Percentiles rank a stretch among this genome's conserved stretches.
phyloP scores from a whole-genome alignment of 2,113 vertebrate species.

The Steatornis caripensis region DNA sequence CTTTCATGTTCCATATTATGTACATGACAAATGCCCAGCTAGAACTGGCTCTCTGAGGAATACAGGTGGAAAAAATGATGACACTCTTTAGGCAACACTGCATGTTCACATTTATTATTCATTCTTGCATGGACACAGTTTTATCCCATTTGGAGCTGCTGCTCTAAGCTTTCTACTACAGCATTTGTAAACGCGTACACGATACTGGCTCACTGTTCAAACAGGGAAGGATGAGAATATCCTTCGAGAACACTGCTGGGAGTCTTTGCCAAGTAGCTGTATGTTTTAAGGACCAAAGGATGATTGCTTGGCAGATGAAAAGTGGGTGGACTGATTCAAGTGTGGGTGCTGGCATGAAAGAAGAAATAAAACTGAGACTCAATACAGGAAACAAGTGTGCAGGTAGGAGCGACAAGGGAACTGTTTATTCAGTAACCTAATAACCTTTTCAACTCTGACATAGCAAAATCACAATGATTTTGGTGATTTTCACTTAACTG shows the following conservation, averaged over 20 bases:
- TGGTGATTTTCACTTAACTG: not conserved
- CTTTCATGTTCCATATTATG: not conserved
- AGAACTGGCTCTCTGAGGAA: not conserved
- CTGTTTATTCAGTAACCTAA: conserved; percentile 9
- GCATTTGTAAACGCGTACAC: not conserved
- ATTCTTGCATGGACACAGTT: not conserved
- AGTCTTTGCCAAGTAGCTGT: not conserved
- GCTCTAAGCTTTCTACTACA: conserved; percentile 1
- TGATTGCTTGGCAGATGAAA: conserved; percentile 44
- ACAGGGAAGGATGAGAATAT: not conserved
- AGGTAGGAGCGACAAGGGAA: not conserved
- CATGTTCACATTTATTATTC: not conserved
- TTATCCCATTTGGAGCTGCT: not conserved
- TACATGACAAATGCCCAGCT: not conserved
- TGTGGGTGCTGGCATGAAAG: conserved; percentile 17
- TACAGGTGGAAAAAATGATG: not conserved
- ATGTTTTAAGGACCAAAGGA: not conserved
- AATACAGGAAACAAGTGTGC: conserved; percentile 42
- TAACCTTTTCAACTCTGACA: not conserved
- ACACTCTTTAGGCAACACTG: not conserved
- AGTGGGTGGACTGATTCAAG: conserved; percentile 44
- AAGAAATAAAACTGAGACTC: conserved; percentile 42
- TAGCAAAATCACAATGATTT: not conserved
- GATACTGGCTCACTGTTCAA: not conserved
- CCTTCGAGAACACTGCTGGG: not conserved